Percentiles rank a stretch among this genome's conserved stretches.
phyloP scores from a whole-genome alignment of 2,113 vertebrate species.

The Agelaius phoeniceus region DNA sequence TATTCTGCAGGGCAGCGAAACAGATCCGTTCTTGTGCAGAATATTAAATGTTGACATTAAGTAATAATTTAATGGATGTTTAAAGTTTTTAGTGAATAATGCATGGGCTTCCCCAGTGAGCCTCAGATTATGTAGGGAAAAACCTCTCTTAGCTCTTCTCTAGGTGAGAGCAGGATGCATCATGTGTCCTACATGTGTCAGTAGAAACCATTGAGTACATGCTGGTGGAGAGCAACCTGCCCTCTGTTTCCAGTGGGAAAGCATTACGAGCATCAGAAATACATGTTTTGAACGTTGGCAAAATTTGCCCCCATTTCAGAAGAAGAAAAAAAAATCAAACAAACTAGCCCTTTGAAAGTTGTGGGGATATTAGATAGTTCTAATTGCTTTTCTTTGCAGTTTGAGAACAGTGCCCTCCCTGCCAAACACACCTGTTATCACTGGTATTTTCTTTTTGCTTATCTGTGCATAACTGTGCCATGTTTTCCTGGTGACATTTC shows the following conservation, averaged over 20 bases:
- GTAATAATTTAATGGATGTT: not conserved
- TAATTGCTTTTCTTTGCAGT: not conserved
- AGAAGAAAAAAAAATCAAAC: not conserved
- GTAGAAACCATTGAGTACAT: not conserved
- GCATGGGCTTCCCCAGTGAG: not conserved
- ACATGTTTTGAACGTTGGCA: not conserved
- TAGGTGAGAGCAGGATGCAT: not conserved
- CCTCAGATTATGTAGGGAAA: not conserved
- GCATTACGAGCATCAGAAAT: not conserved
- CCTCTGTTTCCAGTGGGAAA: not conserved
- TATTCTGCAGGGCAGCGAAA: not conserved
- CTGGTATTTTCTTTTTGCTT: constrained; percentile 28
- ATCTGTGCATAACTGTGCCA: not conserved
- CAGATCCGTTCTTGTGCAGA: not conserved
- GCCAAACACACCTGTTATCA: not conserved
- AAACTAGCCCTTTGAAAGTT: not conserved
- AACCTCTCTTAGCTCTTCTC: not conserved
- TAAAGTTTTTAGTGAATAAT: constrained; percentile 28
- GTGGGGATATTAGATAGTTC: not conserved
- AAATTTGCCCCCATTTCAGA: not conserved
- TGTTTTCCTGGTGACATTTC: not conserved
- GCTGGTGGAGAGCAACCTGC: not conserved
- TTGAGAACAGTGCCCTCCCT: not conserved
- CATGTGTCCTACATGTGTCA: accelerated
- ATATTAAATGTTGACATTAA: constrained; percentile 27